Evolutionary conservation across 2,888 invertebrate genomes (phyloP), one percentile per base, ranked within the genome.

Genomic region (Papilio demoleus): DNA sequence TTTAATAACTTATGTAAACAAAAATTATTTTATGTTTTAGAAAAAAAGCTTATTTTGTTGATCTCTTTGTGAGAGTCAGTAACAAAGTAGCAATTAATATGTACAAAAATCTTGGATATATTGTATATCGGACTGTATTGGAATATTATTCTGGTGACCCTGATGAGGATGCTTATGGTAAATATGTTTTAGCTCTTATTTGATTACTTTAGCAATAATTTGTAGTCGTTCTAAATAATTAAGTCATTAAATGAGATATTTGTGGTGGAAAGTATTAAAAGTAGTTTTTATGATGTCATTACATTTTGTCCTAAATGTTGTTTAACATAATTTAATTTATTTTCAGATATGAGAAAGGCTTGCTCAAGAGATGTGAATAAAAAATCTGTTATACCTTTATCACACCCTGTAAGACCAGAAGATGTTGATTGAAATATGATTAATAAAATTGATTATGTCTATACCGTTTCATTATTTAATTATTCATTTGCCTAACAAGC

Each of bases 81-180:
- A 99, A 99, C 87, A 96, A 96, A 86, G 97, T 99, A 56, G 99
- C 99, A 0, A 98, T 99, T 67, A 97, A 97, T 79, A 99, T 99
- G 99, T 99, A 99, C 85, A 96, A 96, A 79, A 97, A 97, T 85
- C 93, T 99, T 69, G 99, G 99, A 24, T 99, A 99, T 83, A 98
- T 97, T 76, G 97, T 99, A 0, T 99, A 99, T 86, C 93, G 99
- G 70, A 97, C 97, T 53, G 99, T 99, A 58, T 90, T 99, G 76
- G 99, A 99, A 86, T 99, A 99, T 93, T 99, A 99, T 87, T 98
- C 98, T 14, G 99, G 98, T 19, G 98, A 99, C 88, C 97, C 97
- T 24, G 99, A 99, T 88, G 99, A 99, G 94, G 98, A 99, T 94
- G 99, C 99, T 68, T 99, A 96, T 93, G 99, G 99, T 98, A 83